Evolutionary conservation across 1,140 invertebrate genomes (phyloP).

Genomic region (Lordiphosa collinella): DNA sequence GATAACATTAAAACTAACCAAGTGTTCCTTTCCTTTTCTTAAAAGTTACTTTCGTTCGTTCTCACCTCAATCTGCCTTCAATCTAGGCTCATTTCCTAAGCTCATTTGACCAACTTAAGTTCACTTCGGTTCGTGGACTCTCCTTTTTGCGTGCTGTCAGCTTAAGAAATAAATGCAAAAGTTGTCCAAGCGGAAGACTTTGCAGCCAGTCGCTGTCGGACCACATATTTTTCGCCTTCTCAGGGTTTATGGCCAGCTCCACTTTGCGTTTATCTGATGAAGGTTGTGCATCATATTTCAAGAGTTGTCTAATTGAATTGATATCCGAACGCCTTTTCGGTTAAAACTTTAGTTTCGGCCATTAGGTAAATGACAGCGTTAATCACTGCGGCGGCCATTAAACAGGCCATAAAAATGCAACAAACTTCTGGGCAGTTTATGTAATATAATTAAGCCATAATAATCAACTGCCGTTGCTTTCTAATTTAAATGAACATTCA

Average conservation of each 20-base stretch:
- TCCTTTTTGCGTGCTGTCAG: slow-evolving; percentile 26
- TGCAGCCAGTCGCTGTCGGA: not conserved
- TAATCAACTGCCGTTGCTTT: slow-evolving; percentile 69
- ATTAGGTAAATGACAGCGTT: slow-evolving; percentile 69
- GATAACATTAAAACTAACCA: no score
- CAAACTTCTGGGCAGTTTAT: slow-evolving; percentile 23
- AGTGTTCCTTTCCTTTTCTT: no score
- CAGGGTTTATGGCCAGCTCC: slow-evolving; percentile 24
- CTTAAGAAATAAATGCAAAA: slow-evolving; percentile 26
- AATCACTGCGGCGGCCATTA: slow-evolving; percentile 33
- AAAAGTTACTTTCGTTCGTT: no score
- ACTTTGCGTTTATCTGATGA: slow-evolving; percentile 50
- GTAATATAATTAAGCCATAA: slow-evolving; percentile 73
- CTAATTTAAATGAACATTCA: slow-evolving; percentile 72
- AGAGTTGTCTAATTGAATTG: slow-evolving; percentile 49
- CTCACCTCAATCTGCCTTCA: not conserved
- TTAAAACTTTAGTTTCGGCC: slow-evolving; percentile 11
- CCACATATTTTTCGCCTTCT: not conserved
- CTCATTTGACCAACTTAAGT: slow-evolving; percentile 9
- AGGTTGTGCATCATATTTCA: slow-evolving; percentile 45
- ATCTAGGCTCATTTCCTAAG: slow-evolving; percentile 1
- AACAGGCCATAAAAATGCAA: slow-evolving; percentile 31
- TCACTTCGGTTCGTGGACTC: slow-evolving; percentile 2
- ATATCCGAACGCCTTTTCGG: slow-evolving; percentile 59
- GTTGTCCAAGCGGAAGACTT: slow-evolving; percentile 1